These are phyloP conservation scores for Morelia viridis DNA, from an alignment of 2,797 vertebrate species.

Conservation along the genomic window DNA sequence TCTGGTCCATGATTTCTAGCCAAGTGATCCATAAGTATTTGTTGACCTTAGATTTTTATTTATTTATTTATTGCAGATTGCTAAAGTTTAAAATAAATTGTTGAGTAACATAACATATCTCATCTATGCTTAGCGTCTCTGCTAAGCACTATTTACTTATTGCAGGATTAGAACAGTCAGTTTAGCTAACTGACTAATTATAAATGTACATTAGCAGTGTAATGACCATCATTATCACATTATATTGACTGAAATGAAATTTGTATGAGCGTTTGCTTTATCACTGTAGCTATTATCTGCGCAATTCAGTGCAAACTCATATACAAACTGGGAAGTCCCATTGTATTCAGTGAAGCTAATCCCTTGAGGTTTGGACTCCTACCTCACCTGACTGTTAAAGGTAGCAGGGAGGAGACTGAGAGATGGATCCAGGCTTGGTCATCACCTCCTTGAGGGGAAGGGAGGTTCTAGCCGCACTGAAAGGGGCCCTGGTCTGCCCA, in stretches of 20 bases:
- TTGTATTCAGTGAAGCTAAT: not conserved
- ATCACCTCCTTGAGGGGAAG: no score
- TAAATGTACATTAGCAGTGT: not conserved
- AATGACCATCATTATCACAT: not conserved
- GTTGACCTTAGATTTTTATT: not conserved
- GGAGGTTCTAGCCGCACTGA: no score
- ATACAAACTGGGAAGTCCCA: not conserved
- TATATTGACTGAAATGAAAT: not conserved
- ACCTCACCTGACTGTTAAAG: not conserved
- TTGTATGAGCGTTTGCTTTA: not conserved
- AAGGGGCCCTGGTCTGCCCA: no score
- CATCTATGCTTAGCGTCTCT: not conserved
- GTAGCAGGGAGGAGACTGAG: no score
- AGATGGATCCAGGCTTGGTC: no score
- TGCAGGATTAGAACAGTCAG: not conserved
- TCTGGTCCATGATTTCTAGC: not conserved
- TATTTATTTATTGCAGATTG: not conserved
- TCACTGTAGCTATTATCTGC: not conserved
- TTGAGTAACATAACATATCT: not conserved
- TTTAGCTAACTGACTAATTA: not conserved
- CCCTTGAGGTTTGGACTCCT: not conserved
- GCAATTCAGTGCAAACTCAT: not conserved
- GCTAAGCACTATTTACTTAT: not conserved
- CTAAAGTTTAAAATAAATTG: not conserved
- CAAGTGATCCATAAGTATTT: not conserved